Evolutionary conservation across 2,113 vertebrate genomes (phyloP), one percentile per base, ranked within the genome.

Genomic region (Pao palembangensis): DNA sequence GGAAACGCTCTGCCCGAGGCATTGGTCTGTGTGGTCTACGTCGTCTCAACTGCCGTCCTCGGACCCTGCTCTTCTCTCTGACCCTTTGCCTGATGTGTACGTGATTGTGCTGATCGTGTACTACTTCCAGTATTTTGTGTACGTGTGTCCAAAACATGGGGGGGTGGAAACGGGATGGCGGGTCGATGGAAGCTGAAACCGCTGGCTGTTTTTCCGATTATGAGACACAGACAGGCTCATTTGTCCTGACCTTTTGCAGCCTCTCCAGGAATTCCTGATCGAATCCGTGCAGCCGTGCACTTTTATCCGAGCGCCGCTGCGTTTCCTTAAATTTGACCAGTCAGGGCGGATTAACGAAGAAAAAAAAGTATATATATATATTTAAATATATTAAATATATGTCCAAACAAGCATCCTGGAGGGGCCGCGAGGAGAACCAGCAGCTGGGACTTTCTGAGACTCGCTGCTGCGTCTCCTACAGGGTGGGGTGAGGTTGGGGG

Each of bases 81-180:
- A 67, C 85, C 69, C 67, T 74, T 71, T 78, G 82, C 87, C 88
- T 88, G 87, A 84, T 87, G 83, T 88, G 34, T 38, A 10, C 10
- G 82, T 88, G 87, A 81, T 77, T 81, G 85, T 91, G 80, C 88
- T 87, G 85, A 87, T 79, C 59, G 85, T 90, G 83, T 88, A 83
- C 80, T 77, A 85, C 81, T 88, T 82, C 82, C 80, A 78, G 82
- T 89, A 85, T 85, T 81, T 72, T 87, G 85, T 91, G 86, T 83
- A 78, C 71, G 87, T 89, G 65, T 81, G 86, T 90, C 76, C 51
- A 19, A n/a, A 20, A n/a, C n/a, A 19, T 17, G 74, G 69, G 20
- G 19, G 49, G 11, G n/a, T 21, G n/a, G 11, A 50, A 49, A 60
- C 19, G 61, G 64, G 79, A 76, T 67, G 85, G 78, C 73, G 62